phyloP scores from a whole-genome alignment of 1,140 invertebrate species.

The Pogonognathellus flavescens region DNA sequence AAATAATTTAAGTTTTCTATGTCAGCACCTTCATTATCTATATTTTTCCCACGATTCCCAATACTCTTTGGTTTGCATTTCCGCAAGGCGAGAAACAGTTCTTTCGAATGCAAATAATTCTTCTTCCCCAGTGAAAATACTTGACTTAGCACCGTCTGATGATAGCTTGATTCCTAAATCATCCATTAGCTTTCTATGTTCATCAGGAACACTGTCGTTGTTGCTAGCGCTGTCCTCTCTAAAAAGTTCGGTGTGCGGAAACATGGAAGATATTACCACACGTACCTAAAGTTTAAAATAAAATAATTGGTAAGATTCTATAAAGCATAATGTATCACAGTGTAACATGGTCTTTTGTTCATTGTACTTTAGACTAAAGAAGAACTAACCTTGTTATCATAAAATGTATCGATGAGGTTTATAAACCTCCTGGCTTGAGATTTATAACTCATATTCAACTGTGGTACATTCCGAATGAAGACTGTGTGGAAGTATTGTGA shows the following conservation, averaged over 20 bases:
- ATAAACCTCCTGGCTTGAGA: constrained; percentile 95
- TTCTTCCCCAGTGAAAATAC: constrained; percentile 96
- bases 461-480: constrained; percentile 90
- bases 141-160: constrained; percentile 79
- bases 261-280: constrained; percentile 84
- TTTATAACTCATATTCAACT: constrained; percentile 82
- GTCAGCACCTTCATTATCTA: constrained; percentile 68
- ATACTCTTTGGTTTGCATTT: constrained; percentile 96
- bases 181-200: constrained; percentile 91
- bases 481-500: constrained; percentile 95
- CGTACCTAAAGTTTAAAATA: constrained; percentile 73
- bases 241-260: constrained; percentile 83
- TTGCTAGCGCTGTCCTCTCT: constrained; percentile 71
- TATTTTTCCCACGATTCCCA: constrained; percentile 85
- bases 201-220: constrained; percentile 74
- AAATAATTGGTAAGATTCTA: background rate
- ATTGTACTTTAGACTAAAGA: background rate
- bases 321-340: background rate
- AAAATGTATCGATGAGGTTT: constrained; percentile 96
- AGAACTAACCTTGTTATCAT: constrained; percentile 87
- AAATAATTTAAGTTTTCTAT: constrained; percentile 11
- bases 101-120: constrained; percentile 97
- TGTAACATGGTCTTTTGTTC: background rate
- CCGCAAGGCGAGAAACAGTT: constrained; percentile 89
- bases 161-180: constrained; percentile 84